Evolutionary conservation across 2,888 invertebrate species (phyloP).

Genomic region (Parnassius glacialis): DNA sequence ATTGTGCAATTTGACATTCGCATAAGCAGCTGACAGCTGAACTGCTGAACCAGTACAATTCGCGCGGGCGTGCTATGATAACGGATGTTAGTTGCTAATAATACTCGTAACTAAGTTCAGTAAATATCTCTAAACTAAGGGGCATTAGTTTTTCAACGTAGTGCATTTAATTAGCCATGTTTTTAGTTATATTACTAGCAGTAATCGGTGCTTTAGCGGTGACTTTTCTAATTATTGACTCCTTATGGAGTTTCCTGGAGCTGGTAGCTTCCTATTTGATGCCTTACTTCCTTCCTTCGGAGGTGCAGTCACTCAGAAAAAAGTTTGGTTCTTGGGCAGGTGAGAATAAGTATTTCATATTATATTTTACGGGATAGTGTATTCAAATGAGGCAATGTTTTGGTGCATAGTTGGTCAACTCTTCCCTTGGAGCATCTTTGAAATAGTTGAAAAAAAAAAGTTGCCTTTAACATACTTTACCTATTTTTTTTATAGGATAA

Average conservation of each 20-base stretch:
- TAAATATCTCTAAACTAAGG: background rate
- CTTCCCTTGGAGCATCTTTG: slow-evolving; percentile 7
- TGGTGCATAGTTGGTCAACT: background rate
- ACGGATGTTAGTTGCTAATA: slow-evolving; percentile 31
- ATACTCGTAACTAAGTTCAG: background rate
- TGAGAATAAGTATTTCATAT: slow-evolving; percentile 65
- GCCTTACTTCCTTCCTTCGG: slow-evolving; percentile 84
- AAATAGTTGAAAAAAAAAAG: too few relatives aligned
- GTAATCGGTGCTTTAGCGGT: slow-evolving; percentile 77
- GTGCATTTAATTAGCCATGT: slow-evolving; percentile 30
- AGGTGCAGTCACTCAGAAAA: slow-evolving; percentile 81
- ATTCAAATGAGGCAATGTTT: slow-evolving; percentile 12
- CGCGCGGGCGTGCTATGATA: slow-evolving; percentile 38
- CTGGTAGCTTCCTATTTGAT: slow-evolving; percentile 82
- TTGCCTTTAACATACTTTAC: slow-evolving; percentile 3
- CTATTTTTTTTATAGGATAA: too few relatives aligned
- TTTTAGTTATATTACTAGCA: slow-evolving; percentile 54
- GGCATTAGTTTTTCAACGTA: background rate
- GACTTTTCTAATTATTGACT: slow-evolving; percentile 76
- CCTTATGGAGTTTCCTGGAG: slow-evolving; percentile 82
- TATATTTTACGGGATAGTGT: background rate
- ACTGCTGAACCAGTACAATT: slow-evolving; percentile 37
- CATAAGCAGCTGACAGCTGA: slow-evolving; percentile 27
- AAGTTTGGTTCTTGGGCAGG: slow-evolving; percentile 94
- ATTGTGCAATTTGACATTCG: slow-evolving; percentile 31